Evolutionary conservation across 2,888 invertebrate genomes (phyloP).

Genomic region (Perithous albicinctus): DNA sequence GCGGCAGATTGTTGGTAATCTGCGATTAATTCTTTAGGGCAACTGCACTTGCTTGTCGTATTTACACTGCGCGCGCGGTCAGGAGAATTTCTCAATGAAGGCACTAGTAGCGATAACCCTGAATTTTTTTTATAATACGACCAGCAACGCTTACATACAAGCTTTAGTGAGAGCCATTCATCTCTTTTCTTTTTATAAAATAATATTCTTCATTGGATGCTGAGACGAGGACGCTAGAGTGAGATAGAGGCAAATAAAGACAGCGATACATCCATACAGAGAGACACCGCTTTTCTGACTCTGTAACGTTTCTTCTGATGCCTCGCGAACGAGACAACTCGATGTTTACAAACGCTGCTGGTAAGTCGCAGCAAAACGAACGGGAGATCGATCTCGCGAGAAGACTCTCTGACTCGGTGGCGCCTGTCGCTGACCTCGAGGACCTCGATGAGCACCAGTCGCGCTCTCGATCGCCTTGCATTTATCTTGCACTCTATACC

Average conservation of each 20-base stretch:
- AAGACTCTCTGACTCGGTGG: slow-evolving; percentile 71
- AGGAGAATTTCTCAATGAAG: slow-evolving; percentile 26
- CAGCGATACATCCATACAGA: not conserved
- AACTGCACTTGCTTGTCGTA: not conserved
- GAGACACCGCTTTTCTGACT: slow-evolving; percentile 18
- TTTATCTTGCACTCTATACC: slow-evolving; percentile 36
- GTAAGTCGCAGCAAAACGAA: slow-evolving; percentile 38
- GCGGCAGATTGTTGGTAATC: slow-evolving; percentile 9
- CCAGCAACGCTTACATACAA: not conserved
- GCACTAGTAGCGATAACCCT: slow-evolving; percentile 26
- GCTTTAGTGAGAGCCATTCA: slow-evolving; percentile 4
- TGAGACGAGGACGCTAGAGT: not conserved
- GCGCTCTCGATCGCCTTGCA: slow-evolving; percentile 42
- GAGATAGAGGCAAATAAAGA: not conserved
- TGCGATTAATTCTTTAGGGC: slow-evolving; percentile 7
- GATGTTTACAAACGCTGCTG: slow-evolving; percentile 60
- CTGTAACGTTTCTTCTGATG: slow-evolving; percentile 10
- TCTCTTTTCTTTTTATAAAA: not conserved
- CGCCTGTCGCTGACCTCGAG: slow-evolving; percentile 77
- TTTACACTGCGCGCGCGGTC: not conserved
- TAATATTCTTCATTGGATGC: not conserved
- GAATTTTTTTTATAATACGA: slow-evolving; percentile 10
- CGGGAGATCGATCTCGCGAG: slow-evolving; percentile 70
- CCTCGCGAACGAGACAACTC: slow-evolving; percentile 28
- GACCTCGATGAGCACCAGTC: slow-evolving; percentile 68